Evolutionary conservation across 2,888 invertebrate genomes (phyloP).

Genomic region (Molorchus minor): DNA sequence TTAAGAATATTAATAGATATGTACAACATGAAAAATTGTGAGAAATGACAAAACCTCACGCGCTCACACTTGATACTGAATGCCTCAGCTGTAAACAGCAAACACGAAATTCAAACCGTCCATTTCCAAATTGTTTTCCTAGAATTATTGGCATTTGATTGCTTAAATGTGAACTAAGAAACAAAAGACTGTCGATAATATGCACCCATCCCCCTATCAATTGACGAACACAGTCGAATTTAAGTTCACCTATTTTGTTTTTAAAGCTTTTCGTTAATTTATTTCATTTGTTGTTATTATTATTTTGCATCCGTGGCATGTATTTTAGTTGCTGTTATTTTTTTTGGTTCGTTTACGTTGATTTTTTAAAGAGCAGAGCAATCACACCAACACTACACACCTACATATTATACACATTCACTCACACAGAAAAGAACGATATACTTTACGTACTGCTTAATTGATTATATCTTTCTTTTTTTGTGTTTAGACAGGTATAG

Average conservation of each 20-base stretch:
- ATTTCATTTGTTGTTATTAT: conserved; percentile 43
- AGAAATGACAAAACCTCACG: no score
- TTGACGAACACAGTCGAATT: conserved; percentile 57
- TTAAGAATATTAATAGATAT: no score
- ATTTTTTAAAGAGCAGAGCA: conserved; percentile 59
- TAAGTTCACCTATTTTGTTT: conserved; percentile 40
- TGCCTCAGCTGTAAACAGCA: conserved; percentile 29
- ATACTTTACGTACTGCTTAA: not conserved
- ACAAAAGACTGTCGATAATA: conserved; percentile 41
- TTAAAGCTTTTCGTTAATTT: conserved; percentile 29
- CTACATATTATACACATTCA: conserved; percentile 42
- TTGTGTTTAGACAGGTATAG: conserved; percentile 9
- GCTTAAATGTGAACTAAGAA: conserved; percentile 19
- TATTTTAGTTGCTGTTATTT: conserved; percentile 52
- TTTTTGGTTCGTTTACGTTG: conserved; percentile 52
- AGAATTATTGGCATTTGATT: conserved; percentile 11
- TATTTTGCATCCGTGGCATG: conserved; percentile 63
- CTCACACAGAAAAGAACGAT: conserved; percentile 30
- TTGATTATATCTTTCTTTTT: conserved; percentile 26
- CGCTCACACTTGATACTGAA: no score
- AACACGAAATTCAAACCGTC: conserved; percentile 25
- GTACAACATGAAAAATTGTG: no score
- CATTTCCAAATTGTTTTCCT: conserved; percentile 14
- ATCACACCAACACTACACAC: conserved; percentile 44
- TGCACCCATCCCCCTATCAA: conserved; percentile 59